These are phyloP conservation scores for Lytechinus pictus DNA, from an alignment of 35 echinoderm and acorn worm genomes.

Conservation along the genomic window DNA sequence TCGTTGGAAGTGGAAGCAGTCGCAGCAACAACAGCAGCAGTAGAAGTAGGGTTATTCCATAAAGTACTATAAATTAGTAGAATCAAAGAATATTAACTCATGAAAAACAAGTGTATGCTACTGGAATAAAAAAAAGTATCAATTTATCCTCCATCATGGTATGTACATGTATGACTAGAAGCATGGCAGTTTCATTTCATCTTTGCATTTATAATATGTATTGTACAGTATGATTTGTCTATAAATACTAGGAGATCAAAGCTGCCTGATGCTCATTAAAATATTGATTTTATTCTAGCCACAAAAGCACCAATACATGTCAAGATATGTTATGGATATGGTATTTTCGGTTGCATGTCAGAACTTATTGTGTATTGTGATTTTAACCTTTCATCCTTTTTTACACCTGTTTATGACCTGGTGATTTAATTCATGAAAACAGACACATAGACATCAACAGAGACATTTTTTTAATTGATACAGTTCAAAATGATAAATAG, in stretches of 20 bases:
- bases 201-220: neutral
- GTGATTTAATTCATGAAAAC: neutral
- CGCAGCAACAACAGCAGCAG: no score
- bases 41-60: no score
- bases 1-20: no score
- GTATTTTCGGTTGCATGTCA: neutral
- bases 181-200: neutral
- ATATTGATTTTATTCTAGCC: neutral
- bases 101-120: no score
- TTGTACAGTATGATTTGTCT: neutral
- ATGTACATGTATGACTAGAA: neutral
- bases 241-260: neutral
- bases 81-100: no score
- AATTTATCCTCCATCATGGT: neutral
- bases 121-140: no score
- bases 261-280: neutral
- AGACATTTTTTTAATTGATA: no score
- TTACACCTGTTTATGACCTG: neutral
- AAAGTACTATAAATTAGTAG: no score
- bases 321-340: neutral
- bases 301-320: neutral
- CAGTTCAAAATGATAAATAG: no score
- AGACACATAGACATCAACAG: no score
- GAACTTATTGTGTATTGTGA: neutral
- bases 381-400: neutral